These are phyloP conservation scores for Camelus dromedarius DNA, from an alignment of 2,113 vertebrate species.

Conservation along the genomic window DNA sequence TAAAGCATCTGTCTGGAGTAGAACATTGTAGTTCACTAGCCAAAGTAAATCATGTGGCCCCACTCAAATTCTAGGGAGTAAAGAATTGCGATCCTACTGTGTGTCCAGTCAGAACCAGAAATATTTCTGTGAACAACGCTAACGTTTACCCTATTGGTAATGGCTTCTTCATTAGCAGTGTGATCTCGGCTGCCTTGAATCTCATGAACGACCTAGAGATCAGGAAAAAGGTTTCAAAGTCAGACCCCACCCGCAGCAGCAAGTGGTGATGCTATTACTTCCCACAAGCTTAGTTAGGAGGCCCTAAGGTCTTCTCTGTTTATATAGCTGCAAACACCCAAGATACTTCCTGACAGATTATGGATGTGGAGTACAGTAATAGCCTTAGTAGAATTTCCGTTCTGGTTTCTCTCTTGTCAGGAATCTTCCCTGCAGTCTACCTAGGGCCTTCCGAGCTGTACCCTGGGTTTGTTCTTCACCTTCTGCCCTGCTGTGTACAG, in stretches of 20 bases:
- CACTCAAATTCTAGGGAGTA: background rate
- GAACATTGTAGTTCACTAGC: background rate
- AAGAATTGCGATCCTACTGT: background rate
- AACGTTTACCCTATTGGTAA: background rate
- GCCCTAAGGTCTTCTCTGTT: conserved; percentile 40
- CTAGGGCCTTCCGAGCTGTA: conserved; percentile 1
- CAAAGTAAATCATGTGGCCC: background rate
- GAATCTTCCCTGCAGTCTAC: conserved; percentile 58
- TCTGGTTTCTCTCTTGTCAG: conserved; percentile 62
- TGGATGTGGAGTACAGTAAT: background rate
- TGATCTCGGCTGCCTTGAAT: background rate
- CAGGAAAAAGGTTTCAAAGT: background rate
- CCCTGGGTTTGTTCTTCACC: conserved; percentile 27
- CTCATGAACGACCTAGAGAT: background rate
- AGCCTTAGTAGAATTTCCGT: conserved; percentile 25
- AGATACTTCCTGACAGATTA: conserved; percentile 55
- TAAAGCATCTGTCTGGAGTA: background rate
- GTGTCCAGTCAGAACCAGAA: background rate
- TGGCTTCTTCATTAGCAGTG: background rate
- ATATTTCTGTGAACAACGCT: background rate
- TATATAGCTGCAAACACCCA: conserved; percentile 44
- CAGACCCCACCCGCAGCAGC: background rate
- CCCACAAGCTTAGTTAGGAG: conserved; percentile 20
- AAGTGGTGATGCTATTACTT: background rate
- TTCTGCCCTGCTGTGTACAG: conserved; percentile 32